Evolutionary conservation across 2,888 invertebrate genomes (phyloP).

Genomic region (Halictus quadricinctus): DNA sequence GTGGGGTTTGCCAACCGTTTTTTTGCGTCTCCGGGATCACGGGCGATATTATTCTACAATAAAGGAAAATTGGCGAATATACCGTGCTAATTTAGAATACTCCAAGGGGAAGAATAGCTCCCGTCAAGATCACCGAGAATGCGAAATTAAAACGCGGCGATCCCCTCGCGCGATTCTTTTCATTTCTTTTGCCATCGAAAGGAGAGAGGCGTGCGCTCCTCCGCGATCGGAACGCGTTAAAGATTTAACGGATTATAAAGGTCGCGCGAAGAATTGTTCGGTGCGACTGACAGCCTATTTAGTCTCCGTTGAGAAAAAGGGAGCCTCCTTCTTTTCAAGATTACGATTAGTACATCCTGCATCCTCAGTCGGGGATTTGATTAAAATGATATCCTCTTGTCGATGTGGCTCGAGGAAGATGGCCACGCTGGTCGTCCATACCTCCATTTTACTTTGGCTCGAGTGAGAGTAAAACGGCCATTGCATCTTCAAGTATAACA

Average conservation of each 20-base stretch:
- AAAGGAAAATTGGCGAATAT: background rate
- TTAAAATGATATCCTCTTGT: constrained; percentile 40
- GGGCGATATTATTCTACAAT: background rate
- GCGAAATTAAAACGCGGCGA: constrained; percentile 47
- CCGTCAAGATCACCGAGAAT: constrained; percentile 14
- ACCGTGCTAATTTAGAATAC: constrained; percentile 27
- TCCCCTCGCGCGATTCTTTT: constrained; percentile 34
- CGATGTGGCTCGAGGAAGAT: constrained; percentile 19
- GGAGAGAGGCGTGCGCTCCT: constrained; percentile 38
- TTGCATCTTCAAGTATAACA: background rate
- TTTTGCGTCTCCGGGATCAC: background rate
- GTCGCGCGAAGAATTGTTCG: constrained; percentile 69
- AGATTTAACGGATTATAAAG: constrained; percentile 75
- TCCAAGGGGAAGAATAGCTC: background rate
- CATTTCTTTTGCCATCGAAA: constrained; percentile 63
- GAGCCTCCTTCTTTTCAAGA: constrained; percentile 7
- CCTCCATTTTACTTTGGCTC: background rate
- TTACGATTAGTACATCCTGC: constrained; percentile 24
- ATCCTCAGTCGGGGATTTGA: constrained; percentile 39
- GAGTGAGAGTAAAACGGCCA: background rate
- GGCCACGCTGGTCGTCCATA: background rate
- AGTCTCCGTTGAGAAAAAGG: constrained; percentile 53
- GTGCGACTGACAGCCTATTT: constrained; percentile 76
- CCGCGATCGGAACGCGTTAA: constrained; percentile 27
- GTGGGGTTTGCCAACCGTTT: background rate